Evolutionary conservation across 1,140 invertebrate genomes (phyloP).

Genomic region (Heliconius hermathena): DNA sequence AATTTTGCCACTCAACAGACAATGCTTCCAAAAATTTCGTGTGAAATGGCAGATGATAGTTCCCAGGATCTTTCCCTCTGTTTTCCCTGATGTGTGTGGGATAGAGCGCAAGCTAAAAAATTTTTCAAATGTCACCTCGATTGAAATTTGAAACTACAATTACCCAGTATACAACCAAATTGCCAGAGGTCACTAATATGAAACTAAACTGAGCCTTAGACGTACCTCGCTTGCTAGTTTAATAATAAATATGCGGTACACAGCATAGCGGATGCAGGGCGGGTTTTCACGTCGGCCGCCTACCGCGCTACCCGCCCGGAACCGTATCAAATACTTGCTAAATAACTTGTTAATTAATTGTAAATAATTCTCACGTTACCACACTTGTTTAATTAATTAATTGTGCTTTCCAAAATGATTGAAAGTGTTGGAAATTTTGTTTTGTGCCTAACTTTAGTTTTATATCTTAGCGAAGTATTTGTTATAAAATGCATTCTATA

Average conservation of each 20-base stretch:
- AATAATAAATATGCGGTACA: neutral
- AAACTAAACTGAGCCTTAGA: neutral
- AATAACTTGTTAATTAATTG: constrained; percentile 3
- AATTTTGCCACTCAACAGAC: no score
- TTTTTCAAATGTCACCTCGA: no score
- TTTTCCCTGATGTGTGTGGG: no score
- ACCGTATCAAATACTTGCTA: neutral
- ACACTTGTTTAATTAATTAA: neutral
- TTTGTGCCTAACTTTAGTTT: neutral
- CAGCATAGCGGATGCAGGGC: neutral
- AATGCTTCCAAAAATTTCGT: no score
- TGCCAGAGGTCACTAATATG: neutral
- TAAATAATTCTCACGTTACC: neutral
- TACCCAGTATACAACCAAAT: neutral
- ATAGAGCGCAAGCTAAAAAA: no score
- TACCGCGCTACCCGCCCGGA: neutral
- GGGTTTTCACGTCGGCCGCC: neutral
- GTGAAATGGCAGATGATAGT: no score
- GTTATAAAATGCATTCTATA: no score
- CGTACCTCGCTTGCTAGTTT: neutral
- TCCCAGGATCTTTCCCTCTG: no score
- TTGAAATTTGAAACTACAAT: no score
- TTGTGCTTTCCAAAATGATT: neutral
- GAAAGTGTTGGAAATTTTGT: neutral
- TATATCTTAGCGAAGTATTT: no score